These are phyloP conservation scores for Stichopus chloronotus DNA, from an alignment of 35 echinoderm and acorn worm genomes.

Conservation along the genomic window DNA sequence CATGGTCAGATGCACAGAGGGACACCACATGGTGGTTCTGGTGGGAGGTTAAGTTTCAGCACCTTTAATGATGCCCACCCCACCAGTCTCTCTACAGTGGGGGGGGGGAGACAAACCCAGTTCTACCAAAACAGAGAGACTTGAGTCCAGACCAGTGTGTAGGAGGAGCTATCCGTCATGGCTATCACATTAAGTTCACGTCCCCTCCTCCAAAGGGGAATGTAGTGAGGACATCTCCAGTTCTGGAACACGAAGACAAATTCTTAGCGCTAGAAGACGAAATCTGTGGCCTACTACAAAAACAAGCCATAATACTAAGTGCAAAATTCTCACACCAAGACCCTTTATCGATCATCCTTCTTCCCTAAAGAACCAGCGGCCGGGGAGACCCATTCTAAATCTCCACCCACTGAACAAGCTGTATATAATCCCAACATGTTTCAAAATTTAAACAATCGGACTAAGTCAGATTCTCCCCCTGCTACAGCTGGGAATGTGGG, in stretches of 20 bases:
- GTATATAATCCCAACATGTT: not conserved
- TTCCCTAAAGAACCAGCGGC: not conserved
- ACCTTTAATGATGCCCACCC: conserved; percentile 1
- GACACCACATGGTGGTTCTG: not conserved
- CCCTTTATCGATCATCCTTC: not conserved
- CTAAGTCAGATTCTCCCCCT: conserved; percentile 4
- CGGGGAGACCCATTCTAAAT: not conserved
- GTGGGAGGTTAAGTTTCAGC: not conserved
- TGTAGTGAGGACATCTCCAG: not conserved
- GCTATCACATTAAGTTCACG: not conserved
- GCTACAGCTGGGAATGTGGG: not conserved
- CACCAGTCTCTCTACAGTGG: not conserved
- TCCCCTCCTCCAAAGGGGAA: not conserved
- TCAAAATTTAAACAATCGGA: not conserved
- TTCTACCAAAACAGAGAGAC: conserved; percentile 18
- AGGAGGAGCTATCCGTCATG: not conserved
- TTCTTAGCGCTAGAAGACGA: not conserved
- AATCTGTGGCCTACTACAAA: not conserved
- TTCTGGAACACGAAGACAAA: not conserved
- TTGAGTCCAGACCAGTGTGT: not conserved
- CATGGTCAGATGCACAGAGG: not conserved
- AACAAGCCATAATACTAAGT: not conserved
- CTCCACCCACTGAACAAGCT: not conserved
- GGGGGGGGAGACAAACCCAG: not conserved
- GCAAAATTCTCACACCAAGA: not conserved